Conservation (phyloP, 2,888 invertebrate species). For the Listrodromus nycthemerus region DNA sequence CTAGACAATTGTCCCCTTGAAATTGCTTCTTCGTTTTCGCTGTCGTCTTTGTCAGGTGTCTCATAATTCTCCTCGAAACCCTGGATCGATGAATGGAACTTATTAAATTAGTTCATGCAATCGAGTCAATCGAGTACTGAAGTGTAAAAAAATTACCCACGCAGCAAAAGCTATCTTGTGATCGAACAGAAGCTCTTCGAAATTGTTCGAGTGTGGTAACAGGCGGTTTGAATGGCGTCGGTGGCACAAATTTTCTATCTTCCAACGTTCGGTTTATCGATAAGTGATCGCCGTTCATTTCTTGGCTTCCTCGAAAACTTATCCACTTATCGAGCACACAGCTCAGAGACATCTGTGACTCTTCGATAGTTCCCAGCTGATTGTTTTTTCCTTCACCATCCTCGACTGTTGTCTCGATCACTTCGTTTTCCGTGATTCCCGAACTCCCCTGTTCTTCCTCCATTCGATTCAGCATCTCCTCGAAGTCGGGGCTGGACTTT, state of each 20-base stretch:
- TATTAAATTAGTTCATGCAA: neutral
- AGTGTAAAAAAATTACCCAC: conserved; percentile 45
- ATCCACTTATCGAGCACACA: conserved; percentile 32
- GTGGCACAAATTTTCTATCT: conserved; percentile 50
- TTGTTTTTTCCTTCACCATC: conserved; percentile 4
- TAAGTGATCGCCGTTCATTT: neutral
- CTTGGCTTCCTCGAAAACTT: conserved; percentile 28
- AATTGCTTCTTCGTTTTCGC: conserved; percentile 83
- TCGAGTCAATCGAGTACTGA: too few relatives aligned
- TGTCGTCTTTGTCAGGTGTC: conserved; percentile 10
- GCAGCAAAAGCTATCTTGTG: conserved; percentile 62
- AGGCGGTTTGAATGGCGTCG: neutral
- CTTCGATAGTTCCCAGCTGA: conserved; percentile 12
- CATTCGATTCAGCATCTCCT: conserved; percentile 65
- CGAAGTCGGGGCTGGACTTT: conserved; percentile 78
- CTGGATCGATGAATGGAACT: conserved; percentile 51
- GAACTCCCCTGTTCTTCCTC: conserved; percentile 37
- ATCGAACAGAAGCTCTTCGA: conserved; percentile 61
- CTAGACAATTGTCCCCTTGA: conserved; percentile 83
- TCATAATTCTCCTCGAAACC: conserved; percentile 64
- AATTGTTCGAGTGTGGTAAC: conserved; percentile 32
- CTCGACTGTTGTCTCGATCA: neutral
- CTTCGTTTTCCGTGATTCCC: conserved; percentile 10
- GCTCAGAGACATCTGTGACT: neutral
- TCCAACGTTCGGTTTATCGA: neutral